A percentile compares a stretch with the other conserved stretches of the same genome.
Conservation (phyloP, 2,113 vertebrate species). For the Calidris pygmaea region DNA sequence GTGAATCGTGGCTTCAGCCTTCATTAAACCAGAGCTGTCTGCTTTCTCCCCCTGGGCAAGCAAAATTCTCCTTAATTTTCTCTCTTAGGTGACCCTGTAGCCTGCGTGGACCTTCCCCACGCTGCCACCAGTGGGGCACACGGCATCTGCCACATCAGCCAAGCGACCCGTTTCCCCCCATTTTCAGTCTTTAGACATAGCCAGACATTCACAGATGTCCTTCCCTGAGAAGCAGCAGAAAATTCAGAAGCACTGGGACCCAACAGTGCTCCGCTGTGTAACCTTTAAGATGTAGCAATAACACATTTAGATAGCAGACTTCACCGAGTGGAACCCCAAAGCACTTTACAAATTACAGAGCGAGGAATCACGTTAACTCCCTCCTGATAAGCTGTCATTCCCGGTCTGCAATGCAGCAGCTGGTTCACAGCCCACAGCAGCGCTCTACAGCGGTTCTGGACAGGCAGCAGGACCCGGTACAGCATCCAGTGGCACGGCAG, state of each 20-base stretch:
- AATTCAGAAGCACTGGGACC: background rate
- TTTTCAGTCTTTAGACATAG: background rate
- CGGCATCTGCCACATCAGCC: background rate
- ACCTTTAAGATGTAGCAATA: background rate
- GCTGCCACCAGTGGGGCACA: fast-evolving
- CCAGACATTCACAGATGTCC: background rate
- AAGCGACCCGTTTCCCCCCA: background rate
- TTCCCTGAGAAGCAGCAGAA: background rate
- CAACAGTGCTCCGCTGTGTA: background rate
- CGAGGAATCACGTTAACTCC: background rate
- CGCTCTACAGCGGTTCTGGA: background rate
- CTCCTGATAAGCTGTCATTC: background rate
- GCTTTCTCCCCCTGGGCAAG: background rate
- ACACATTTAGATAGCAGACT: background rate
- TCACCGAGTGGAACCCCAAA: background rate
- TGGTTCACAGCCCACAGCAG: background rate
- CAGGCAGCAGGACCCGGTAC: background rate
- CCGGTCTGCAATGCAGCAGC: background rate
- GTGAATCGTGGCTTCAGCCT: background rate
- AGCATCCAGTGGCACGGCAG: background rate
- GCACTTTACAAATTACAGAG: constrained; percentile 38
- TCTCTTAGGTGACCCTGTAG: background rate
- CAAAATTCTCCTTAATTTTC: background rate
- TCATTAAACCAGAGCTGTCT: background rate
- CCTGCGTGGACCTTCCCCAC: background rate